Evolutionary conservation across 2,113 vertebrate species (phyloP).

Genomic region (Zeus faber): DNA sequence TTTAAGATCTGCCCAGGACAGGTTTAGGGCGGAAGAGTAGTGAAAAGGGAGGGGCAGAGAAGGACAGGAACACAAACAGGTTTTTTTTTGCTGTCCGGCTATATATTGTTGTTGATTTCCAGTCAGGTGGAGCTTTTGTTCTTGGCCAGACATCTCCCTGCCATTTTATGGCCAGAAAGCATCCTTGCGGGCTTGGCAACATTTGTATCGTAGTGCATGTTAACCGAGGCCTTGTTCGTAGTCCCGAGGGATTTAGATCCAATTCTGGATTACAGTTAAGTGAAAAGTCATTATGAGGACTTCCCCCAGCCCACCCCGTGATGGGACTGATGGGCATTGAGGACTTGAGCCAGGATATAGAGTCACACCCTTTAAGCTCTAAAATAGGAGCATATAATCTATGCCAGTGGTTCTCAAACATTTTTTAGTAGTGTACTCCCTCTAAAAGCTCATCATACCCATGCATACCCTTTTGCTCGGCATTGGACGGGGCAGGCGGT

Average conservation of each 20-base stretch:
- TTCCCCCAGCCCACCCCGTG: conserved; percentile 32
- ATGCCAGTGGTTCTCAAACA: too few relatives aligned
- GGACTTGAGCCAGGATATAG: conserved; percentile 48
- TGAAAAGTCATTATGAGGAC: conserved; percentile 71
- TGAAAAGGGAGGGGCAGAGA: not conserved
- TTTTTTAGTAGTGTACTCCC: too few relatives aligned
- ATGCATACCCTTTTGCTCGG: too few relatives aligned
- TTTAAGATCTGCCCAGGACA: not conserved
- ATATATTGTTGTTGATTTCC: conserved; percentile 30
- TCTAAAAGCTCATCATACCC: too few relatives aligned
- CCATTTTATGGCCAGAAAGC: conserved; percentile 43
- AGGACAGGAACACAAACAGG: not conserved
- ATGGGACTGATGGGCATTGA: conserved; percentile 48
- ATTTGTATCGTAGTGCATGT: conserved; percentile 51
- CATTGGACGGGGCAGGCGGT: too few relatives aligned
- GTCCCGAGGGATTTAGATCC: conserved; percentile 71
- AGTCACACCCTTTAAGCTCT: conserved; percentile 60
- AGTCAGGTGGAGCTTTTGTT: conserved; percentile 26
- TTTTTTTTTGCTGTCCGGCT: too few relatives aligned
- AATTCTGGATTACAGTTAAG: conserved; percentile 70
- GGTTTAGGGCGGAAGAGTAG: not conserved
- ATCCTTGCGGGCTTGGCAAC: conserved; percentile 52
- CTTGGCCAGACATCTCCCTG: conserved; percentile 43
- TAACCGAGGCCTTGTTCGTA: conserved; percentile 68
- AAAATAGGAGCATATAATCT: conserved; percentile 70